phyloP scores from a whole-genome alignment of 2,113 vertebrate species.

The Antennarius striatus region DNA sequence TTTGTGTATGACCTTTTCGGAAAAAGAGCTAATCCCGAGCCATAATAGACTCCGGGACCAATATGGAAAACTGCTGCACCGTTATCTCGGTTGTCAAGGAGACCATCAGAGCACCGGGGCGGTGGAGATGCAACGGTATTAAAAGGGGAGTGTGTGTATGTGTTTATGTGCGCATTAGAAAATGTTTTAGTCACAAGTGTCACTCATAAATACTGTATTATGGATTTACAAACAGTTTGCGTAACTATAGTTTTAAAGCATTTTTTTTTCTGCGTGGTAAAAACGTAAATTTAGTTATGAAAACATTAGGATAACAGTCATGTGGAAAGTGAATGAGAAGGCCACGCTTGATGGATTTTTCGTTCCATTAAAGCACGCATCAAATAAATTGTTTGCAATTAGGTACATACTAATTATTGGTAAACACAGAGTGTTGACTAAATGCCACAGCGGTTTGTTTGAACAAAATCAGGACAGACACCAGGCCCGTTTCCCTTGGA shows the following conservation, averaged over 20 bases:
- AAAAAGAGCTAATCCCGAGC: constrained; percentile 96
- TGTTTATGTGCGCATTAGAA: constrained; percentile 50
- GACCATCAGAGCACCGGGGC: constrained; percentile 91
- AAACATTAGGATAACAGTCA: constrained; percentile 31
- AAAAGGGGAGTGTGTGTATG: constrained; percentile 80
- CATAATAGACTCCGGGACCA: constrained; percentile 94
- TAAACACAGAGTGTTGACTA: background rate
- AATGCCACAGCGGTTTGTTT: constrained; percentile 24
- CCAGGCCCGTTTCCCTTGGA: constrained; percentile 6
- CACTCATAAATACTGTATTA: constrained; percentile 85
- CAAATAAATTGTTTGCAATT: constrained; percentile 8
- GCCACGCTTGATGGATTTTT: background rate
- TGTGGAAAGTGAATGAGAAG: background rate
- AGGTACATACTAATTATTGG: background rate
- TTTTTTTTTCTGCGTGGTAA: constrained; percentile 7
- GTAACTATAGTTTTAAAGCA: background rate
- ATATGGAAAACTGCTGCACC: constrained; percentile 97
- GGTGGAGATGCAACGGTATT: constrained; percentile 92
- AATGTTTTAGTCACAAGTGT: constrained; percentile 80
- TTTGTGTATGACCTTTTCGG: constrained; percentile 98
- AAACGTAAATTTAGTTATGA: constrained; percentile 19
- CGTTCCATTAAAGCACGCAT: constrained; percentile 35
- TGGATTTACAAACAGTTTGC: constrained; percentile 74
- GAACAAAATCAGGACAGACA: constrained; percentile 5
- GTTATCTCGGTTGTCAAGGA: constrained; percentile 96